These are phyloP conservation scores for Alca torda DNA, from an alignment of 2,797 vertebrate genomes.

Conservation along the genomic window DNA sequence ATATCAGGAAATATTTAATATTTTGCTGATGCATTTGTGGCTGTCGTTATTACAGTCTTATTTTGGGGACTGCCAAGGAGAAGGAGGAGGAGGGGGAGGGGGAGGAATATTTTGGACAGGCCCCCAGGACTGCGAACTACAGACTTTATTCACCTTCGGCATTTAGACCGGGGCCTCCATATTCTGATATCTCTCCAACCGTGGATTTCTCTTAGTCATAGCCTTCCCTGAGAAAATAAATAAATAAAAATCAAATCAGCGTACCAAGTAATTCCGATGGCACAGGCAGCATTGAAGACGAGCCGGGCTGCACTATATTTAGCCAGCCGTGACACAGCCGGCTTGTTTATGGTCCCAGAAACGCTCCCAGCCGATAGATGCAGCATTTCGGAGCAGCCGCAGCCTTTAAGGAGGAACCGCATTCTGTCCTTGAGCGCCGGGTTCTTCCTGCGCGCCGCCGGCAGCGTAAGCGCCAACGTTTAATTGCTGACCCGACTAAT, in stretches of 20 bases:
- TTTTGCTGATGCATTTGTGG: background rate
- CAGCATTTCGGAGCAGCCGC: background rate
- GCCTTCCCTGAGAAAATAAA: background rate
- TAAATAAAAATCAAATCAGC: background rate
- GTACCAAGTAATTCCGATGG: background rate
- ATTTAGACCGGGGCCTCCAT: conserved; percentile 34
- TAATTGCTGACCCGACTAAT: conserved; percentile 36
- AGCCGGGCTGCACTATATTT: conserved; percentile 59
- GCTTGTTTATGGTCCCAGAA: background rate
- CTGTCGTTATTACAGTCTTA: background rate
- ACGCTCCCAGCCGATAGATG: background rate
- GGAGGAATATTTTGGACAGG: background rate
- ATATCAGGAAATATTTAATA: background rate
- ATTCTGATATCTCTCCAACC: background rate
- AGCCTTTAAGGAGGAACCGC: conserved; percentile 23
- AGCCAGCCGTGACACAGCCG: conserved; percentile 2
- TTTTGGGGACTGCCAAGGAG: background rate
- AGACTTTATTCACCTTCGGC: background rate
- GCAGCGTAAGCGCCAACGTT: background rate
- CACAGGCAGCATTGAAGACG: conserved; percentile 1
- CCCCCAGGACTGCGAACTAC: background rate
- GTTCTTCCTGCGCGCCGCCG: background rate
- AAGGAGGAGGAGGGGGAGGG: background rate
- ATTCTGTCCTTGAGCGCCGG: conserved; percentile 40
- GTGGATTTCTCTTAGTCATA: conserved; percentile 42